Evolutionary conservation across 92 coral and sea anemone species (phyloP).

Genomic region (Hydrozoanthus gracilis): DNA sequence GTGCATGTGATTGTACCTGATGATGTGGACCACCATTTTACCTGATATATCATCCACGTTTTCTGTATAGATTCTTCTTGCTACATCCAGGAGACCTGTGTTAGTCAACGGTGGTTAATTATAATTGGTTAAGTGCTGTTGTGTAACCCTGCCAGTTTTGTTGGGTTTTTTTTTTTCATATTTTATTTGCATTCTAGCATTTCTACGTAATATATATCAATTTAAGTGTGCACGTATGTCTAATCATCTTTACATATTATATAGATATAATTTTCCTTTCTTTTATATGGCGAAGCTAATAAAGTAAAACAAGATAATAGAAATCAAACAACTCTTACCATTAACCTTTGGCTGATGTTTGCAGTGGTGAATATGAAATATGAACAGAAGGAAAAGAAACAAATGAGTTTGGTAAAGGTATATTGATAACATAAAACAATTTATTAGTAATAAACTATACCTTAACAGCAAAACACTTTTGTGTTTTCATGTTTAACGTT

Average conservation of each 20-base stretch:
- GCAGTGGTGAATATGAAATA: conserved; percentile 8
- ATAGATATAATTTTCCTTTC: not conserved
- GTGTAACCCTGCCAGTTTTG: not conserved
- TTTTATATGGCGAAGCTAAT: too few species aligned
- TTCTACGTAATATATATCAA: too few species aligned
- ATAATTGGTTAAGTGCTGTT: not conserved
- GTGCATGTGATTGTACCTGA: too few species aligned
- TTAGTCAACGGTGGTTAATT: not conserved
- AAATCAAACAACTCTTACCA: conserved; percentile 57
- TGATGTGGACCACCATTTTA: not conserved
- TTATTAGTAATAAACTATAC: conserved; percentile 38
- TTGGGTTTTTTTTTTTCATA: too few species aligned
- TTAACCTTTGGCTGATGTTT: conserved; percentile 79
- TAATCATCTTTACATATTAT: not conserved
- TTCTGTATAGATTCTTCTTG: conserved; percentile 97
- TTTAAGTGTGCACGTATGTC: too few species aligned
- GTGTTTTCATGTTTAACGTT: conserved; percentile 97
- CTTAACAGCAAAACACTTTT: conserved; percentile 98
- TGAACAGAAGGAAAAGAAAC: not conserved
- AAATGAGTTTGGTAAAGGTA: not conserved
- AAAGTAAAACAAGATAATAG: not conserved
- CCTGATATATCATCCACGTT: conserved; percentile 96
- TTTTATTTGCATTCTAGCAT: too few species aligned
- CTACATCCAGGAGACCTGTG: conserved; percentile 94
- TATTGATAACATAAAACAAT: not conserved